These are phyloP conservation scores for Poecilia velifera DNA, from an alignment of 2,797 vertebrate species.

Conservation along the genomic window DNA sequence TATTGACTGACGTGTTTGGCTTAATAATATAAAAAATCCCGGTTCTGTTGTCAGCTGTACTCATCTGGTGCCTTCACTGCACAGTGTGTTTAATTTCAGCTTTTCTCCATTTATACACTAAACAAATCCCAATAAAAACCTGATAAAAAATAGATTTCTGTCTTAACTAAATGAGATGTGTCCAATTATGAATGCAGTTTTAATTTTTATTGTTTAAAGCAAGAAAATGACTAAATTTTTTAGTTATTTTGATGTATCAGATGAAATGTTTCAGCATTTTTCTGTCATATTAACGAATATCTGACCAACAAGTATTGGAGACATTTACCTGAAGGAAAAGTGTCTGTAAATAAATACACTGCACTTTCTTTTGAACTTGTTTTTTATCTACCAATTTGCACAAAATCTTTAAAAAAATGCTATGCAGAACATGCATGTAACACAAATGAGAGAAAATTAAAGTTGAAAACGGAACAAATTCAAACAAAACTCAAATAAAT, in stretches of 20 bases:
- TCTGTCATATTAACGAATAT: background rate
- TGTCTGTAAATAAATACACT: background rate
- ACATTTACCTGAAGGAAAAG: background rate
- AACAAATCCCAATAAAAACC: slow-evolving; percentile 7
- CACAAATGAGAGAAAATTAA: background rate
- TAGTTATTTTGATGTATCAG: background rate
- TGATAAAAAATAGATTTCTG: background rate
- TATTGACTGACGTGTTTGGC: slow-evolving; percentile 24
- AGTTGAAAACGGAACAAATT: background rate
- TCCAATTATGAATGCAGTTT: background rate
- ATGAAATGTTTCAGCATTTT: background rate
- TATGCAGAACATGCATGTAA: background rate
- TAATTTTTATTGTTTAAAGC: background rate
- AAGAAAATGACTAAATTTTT: background rate
- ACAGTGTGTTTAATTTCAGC: slow-evolving; percentile 22
- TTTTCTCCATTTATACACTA: slow-evolving; percentile 61
- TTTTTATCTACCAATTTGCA: too few relatives aligned
- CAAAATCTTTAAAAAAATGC: background rate
- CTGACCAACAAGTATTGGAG: background rate
- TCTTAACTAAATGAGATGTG: background rate
- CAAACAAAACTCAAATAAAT: background rate
- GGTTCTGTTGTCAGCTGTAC: slow-evolving; percentile 13
- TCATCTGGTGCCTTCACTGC: slow-evolving; percentile 60
- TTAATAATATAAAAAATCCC: slow-evolving; percentile 23
- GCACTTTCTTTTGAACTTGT: background rate